Base-by-base conservation (phyloP, 2,113 vertebrate species). In the Pollachius pollachius region DNA sequence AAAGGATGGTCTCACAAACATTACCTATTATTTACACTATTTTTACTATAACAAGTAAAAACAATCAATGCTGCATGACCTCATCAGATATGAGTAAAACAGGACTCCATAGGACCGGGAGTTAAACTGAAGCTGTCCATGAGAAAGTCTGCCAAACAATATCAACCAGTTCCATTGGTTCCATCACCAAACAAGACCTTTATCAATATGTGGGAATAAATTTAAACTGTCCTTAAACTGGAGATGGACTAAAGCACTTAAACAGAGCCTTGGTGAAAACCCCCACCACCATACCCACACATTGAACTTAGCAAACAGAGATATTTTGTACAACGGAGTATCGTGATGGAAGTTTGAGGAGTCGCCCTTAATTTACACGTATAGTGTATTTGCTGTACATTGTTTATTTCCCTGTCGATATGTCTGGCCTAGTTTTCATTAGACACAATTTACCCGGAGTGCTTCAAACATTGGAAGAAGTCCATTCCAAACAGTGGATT, bases 101-200 rank as follows among this genome's bases (percentile, higher is more conserved):
- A 74, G 67, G 52, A 65, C 25, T 62, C 34, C 52, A 64, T 13
- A 63, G 54, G 27, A n/a, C 17, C 62, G 74, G 72, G 73, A 37
- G 73, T 61, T 27, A 81, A 56, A 72, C 65, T 74, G 73, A 74
- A 78, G 75, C 78, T 81, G 84, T 81, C 75, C 63, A 52, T 56
- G 62, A 75, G 54, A 15, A 5, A 48, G 21, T 52, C 74, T 70
- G 72, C 62, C 67, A 6, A 62, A 16, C 61, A 56, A 69, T 65
- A 60, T 52, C 65, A 54, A 65, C 74, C 17, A 65, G 69, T 27
- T 62, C n/a, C 12, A 1, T 16, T 18, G 34, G n/a, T 61, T 77
- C 37, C 5, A 68, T 56, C 69, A 15, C 48, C 52, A 67, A 62
- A 48, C 73, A 64, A 57, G 2, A 4, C n/a, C 37, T 69, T 37